These are phyloP conservation scores for Miichthys miiuy DNA, from an alignment of 2,797 vertebrate species.

Conservation along the genomic window DNA sequence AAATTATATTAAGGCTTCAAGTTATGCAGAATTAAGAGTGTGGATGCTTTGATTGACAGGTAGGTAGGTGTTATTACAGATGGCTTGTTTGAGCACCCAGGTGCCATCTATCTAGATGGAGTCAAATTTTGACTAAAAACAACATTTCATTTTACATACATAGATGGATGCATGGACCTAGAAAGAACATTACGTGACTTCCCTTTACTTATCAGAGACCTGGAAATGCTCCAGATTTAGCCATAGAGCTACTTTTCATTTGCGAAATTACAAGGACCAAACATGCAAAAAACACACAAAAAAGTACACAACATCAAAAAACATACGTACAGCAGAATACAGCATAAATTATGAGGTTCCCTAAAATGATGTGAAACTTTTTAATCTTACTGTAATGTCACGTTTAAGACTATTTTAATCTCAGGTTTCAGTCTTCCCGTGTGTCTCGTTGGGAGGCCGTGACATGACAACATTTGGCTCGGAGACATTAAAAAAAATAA, in stretches of 20 bases:
- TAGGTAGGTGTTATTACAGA: too few species aligned
- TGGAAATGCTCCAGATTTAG: not conserved
- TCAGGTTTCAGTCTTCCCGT: constrained; percentile 20
- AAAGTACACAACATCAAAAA: constrained; percentile 16
- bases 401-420: constrained; percentile 28
- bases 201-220: not conserved
- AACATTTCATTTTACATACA: too few species aligned
- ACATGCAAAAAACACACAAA: not conserved
- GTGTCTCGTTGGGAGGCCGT: constrained; percentile 7
- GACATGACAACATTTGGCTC: constrained; percentile 31
- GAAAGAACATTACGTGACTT: not conserved
- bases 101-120: too few species aligned
- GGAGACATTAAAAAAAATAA: constrained; percentile 36
- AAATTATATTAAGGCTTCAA: too few species aligned
- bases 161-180: not conserved
- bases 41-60: too few species aligned
- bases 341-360: constrained; percentile 10
- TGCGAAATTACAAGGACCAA: not conserved
- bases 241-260: not conserved
- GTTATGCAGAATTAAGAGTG: too few species aligned
- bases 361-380: constrained; percentile 22
- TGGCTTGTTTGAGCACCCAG: too few species aligned
- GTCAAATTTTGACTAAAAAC: too few species aligned
- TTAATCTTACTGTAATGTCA: constrained; percentile 49
- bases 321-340: not conserved